A percentile compares a stretch with the other conserved stretches of the same genome.
Conservation (phyloP, 2,113 vertebrate species). For the Catagonus wagneri region DNA sequence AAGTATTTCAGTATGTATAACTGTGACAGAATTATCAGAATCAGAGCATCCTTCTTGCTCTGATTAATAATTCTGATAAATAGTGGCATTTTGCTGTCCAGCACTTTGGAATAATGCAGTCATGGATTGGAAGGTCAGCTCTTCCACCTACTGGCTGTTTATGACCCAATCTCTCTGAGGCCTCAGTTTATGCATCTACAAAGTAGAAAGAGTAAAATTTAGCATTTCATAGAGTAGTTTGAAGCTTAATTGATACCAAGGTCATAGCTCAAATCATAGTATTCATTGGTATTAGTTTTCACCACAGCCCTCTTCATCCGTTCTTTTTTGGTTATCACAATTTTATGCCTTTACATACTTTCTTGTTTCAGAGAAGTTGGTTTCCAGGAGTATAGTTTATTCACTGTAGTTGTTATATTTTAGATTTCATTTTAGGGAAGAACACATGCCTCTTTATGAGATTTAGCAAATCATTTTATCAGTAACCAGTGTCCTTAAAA, state of each 20-base stretch:
- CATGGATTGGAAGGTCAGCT: constrained; percentile 13
- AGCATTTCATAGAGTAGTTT: constrained; percentile 17
- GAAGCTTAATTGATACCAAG: neutral
- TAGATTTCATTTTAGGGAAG: constrained; percentile 59
- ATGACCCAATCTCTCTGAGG: neutral
- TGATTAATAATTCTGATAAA: constrained; percentile 53
- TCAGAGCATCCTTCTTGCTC: constrained; percentile 58
- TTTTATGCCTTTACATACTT: constrained; percentile 27
- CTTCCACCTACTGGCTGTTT: neutral
- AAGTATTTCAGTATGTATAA: constrained; percentile 14
- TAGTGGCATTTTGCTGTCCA: neutral
- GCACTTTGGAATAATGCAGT: constrained; percentile 37
- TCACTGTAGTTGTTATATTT: neutral
- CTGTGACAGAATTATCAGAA: constrained; percentile 5
- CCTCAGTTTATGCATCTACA: constrained; percentile 12
- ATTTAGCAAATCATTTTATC: constrained; percentile 56
- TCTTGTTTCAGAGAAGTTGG: constrained; percentile 31
- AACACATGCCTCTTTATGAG: constrained; percentile 12
- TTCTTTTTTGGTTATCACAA: constrained; percentile 25
- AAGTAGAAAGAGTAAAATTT: constrained; percentile 32
- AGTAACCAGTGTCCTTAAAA: constrained; percentile 27
- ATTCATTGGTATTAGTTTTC: constrained; percentile 25
- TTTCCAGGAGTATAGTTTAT: constrained; percentile 49
- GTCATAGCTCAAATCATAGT: neutral
- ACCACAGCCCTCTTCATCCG: neutral